Evolutionary conservation across 2,797 vertebrate genomes (phyloP).

Genomic region (Leptoclinus maculatus): DNA sequence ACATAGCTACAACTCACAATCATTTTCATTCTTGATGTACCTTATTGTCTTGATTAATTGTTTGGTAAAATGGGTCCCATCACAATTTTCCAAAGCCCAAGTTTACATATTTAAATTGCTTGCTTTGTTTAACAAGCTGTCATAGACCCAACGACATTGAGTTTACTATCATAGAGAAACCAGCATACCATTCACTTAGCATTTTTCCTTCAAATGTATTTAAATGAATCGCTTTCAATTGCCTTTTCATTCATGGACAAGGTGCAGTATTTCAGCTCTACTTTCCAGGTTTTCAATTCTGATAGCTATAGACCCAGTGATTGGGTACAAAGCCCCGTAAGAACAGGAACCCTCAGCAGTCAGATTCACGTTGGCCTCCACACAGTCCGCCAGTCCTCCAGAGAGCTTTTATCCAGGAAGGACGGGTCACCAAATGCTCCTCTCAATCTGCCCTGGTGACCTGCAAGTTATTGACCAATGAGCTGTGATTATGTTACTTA

Average conservation of each 20-base stretch:
- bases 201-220: background rate
- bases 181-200: background rate
- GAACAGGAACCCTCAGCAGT: background rate
- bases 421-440: conserved; percentile 44
- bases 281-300: background rate
- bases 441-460: conserved; percentile 54
- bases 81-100: background rate
- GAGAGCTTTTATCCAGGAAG: conserved; percentile 28
- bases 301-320: background rate
- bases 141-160: background rate
- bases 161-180: background rate
- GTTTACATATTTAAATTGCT: background rate
- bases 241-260: background rate
- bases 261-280: background rate
- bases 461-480: conserved; percentile 81
- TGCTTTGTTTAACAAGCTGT: background rate
- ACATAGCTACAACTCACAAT: background rate
- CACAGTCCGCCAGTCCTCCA: background rate
- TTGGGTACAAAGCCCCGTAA: background rate
- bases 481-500: conserved; percentile 80
- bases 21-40: background rate
- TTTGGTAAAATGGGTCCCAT: background rate
- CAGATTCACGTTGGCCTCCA: background rate
- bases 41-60: background rate
- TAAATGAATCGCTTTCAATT: background rate